Base-by-base conservation (phyloP, 2,797 vertebrate genomes). In the Gadopsis marmoratus region DNA sequence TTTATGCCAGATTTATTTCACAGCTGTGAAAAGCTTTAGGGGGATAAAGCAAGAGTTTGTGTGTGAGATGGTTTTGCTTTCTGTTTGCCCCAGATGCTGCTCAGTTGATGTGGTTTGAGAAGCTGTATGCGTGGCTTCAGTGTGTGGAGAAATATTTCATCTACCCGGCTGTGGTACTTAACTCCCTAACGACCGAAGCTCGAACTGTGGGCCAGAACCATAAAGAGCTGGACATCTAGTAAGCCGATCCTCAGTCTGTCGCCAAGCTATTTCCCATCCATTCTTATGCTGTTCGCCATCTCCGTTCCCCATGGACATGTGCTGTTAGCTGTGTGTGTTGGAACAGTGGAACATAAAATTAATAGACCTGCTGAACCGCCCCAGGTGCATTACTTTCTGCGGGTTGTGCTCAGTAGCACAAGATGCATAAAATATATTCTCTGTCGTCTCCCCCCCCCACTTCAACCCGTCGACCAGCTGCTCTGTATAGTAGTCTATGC, bases 71-170 rank as follows among this genome's bases (percentile, higher is more conserved):
- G 2, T 74, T 74, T 59, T 65, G 23, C 21, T 81, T 39, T 64
- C 2, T n/a, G 1, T 76, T 54, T 62, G 16, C 53, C 12, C 19
- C 91, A 98, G 97, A 97, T 63, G 97, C 97, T 0, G 97, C 97
- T 66, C 96, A 97, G 92, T 83, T 98, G 88, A 98, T 97, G 97
- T 97, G 97, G 97, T 98, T 97, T 81, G 97, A 98, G 94, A 98
- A 98, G 91, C 89, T 97, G 51, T 97, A 97, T 0, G 96, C 97
- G 0, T 96, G 97, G 95, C 95, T 97, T 77, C 97, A 97, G 93
- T 97, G 97, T 8, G 91, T 96, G 47, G 97, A 98, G 94, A 98
- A 97, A 78, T 97, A 97, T 76, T 95, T 97, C 73, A 96, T 98
- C 92, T 97, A 98, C 85, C 97, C 97, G 0, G 97, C 97, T 0